phyloP scores from a whole-genome alignment of 2,797 vertebrate genomes.

The Sebastes diaconus region DNA sequence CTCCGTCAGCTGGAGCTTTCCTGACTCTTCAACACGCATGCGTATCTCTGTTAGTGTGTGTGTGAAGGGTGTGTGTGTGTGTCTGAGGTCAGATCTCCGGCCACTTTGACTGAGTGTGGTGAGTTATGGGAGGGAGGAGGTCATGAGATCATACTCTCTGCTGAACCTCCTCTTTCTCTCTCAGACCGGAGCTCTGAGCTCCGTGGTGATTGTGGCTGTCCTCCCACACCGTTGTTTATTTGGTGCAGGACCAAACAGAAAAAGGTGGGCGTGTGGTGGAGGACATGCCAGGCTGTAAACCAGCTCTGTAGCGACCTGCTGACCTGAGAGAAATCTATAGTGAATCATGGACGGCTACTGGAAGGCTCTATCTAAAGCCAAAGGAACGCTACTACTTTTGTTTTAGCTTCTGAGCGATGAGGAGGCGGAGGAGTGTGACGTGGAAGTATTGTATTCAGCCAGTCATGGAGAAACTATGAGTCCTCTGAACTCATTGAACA shows the following conservation, averaged over 20 bases:
- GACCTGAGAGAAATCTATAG: conserved; percentile 1
- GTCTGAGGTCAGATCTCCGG: conserved; percentile 18
- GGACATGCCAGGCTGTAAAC: conserved; percentile 24
- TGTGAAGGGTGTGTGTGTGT: conserved; percentile 25
- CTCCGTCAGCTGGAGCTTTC: conserved; percentile 11
- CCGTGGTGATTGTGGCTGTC: conserved; percentile 53
- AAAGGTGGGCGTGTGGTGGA: conserved; percentile 49
- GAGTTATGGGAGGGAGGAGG: conserved; percentile 65
- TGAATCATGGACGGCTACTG: background rate
- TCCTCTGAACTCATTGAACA: background rate
- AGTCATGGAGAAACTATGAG: background rate
- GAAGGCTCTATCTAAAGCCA: background rate
- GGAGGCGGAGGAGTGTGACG: background rate
- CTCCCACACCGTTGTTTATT: conserved; percentile 68
- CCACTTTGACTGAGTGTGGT: conserved; percentile 43
- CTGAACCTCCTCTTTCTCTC: conserved; percentile 31
- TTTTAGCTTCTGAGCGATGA: background rate
- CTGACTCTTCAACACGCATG: conserved; percentile 4
- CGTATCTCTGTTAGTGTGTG: conserved; percentile 41
- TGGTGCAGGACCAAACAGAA: conserved; percentile 56
- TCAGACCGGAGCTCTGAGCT: conserved; percentile 35
- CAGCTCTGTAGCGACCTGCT: conserved; percentile 2
- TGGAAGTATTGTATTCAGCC: background rate
- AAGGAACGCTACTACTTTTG: background rate
- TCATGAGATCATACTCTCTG: conserved; percentile 50